phyloP scores from a whole-genome alignment of 1,140 invertebrate species.

The Liolophura sinensis region DNA sequence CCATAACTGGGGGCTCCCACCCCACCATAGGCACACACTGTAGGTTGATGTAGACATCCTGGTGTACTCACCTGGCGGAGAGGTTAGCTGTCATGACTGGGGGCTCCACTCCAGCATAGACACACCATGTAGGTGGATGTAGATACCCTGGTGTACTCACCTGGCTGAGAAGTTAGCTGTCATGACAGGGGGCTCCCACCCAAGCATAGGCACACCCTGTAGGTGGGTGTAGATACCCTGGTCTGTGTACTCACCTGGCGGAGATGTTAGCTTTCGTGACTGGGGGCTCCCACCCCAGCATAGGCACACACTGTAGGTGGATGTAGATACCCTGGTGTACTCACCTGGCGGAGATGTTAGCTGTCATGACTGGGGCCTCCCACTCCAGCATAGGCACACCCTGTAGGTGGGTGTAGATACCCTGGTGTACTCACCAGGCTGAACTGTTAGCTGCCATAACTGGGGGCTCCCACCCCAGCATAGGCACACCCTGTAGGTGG shows the following conservation, averaged over 20 bases:
- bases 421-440: slow-evolving; percentile 23
- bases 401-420: slow-evolving; percentile 76
- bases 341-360: slow-evolving; percentile 71
- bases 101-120: too few relatives aligned
- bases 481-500: slow-evolving; percentile 82
- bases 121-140: too few relatives aligned
- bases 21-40: slow-evolving; percentile 84
- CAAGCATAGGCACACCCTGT: slow-evolving; percentile 83
- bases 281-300: too few relatives aligned
- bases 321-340: slow-evolving; percentile 62
- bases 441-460: slow-evolving; percentile 79
- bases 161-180: slow-evolving; percentile 76
- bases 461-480: slow-evolving; percentile 92
- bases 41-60: slow-evolving; percentile 94
- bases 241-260: too few relatives aligned
- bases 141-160: too few relatives aligned
- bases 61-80: too few relatives aligned
- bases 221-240: slow-evolving; percentile 94
- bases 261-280: too few relatives aligned
- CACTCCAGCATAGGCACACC: slow-evolving; percentile 86
- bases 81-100: too few relatives aligned
- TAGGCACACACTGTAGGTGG: slow-evolving; percentile 82
- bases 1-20: slow-evolving; percentile 90
- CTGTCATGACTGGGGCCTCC: slow-evolving; percentile 84
- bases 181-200: slow-evolving; percentile 90